phyloP scores from a whole-genome alignment of 1,140 invertebrate species.

The Ceratitis capitata region DNA sequence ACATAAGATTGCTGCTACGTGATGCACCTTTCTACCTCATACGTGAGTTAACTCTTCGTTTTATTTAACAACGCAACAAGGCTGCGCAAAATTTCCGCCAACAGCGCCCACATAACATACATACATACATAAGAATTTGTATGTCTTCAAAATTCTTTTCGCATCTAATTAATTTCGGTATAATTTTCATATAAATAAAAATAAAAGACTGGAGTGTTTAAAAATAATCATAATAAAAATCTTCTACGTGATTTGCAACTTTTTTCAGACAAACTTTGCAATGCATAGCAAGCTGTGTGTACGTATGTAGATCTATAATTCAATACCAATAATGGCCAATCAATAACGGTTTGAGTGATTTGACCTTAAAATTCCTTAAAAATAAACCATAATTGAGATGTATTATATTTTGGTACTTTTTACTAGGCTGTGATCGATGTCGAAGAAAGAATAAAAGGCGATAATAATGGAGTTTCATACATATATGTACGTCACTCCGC shows the following conservation, averaged over 20 bases:
- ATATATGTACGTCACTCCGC: too few species aligned
- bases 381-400: neutral
- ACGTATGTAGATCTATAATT: neutral
- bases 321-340: constrained; percentile 29
- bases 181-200: neutral
- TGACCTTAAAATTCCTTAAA: constrained; percentile 3
- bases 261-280: neutral
- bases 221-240: neutral
- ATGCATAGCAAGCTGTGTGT: neutral
- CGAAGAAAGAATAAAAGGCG: too few species aligned
- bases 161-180: neutral
- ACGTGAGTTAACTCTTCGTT: neutral
- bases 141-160: neutral
- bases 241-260: neutral
- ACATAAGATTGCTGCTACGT: constrained; percentile 40
- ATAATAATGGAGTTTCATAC: too few species aligned
- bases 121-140: neutral
- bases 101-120: neutral
- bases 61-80: neutral
- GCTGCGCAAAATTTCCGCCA: neutral
- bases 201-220: neutral
- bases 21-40: constrained; percentile 36
- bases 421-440: too few species aligned
- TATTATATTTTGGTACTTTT: too few species aligned
- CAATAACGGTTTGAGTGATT: constrained; percentile 30